Evolutionary conservation across 2,113 vertebrate species (phyloP), one percentile per base, ranked within the genome.

Genomic region (Leucopsar rothschildi): DNA sequence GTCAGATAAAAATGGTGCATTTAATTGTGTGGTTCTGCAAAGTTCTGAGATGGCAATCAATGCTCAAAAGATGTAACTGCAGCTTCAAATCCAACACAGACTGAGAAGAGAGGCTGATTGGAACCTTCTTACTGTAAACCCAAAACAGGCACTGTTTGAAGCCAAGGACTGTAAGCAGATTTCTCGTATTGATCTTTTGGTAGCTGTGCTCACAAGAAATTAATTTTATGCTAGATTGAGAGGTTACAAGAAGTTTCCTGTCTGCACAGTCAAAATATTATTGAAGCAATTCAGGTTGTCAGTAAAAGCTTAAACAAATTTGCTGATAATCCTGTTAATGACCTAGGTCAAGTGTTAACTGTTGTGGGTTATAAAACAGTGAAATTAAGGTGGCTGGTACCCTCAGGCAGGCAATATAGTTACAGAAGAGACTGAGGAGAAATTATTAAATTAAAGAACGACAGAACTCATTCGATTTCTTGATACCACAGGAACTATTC

Each of bases 291-390:
- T 98, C 95, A 97, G 96, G 97, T 98, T 98, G 98, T 98, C 98
- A 98, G 98, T 98, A 98, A 98, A 98, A 98, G 97, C 98, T 98
- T 98, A 98, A 98, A 98, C 98, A 98, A 98, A 98, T 98, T 98
- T 98, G 97, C 97, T 98, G 97, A 98, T 98, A 98, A 98, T 98
- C 98, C 98, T 98, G 97, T 98, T 98, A 98, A 98, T 98, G 98
- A 98, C 98, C 97, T 94, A 96, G 98, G 98, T 98, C 98, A 98
- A 98, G 98, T 98, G 98, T 98, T 98, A 98, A 98, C 98, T 98
- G 97, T 98, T 98, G 97, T 95, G 97, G 97, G 97, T 98, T 98
- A 98, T 98, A 97, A 98, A 98, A 95, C 96, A 98, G 97, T 92
- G 96, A 98, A 98, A 98, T 98, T 98, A 98, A 98, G 97, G 97